These are phyloP conservation scores for Dasypolia templi DNA, from an alignment of 2,888 invertebrate species.

Conservation along the genomic window DNA sequence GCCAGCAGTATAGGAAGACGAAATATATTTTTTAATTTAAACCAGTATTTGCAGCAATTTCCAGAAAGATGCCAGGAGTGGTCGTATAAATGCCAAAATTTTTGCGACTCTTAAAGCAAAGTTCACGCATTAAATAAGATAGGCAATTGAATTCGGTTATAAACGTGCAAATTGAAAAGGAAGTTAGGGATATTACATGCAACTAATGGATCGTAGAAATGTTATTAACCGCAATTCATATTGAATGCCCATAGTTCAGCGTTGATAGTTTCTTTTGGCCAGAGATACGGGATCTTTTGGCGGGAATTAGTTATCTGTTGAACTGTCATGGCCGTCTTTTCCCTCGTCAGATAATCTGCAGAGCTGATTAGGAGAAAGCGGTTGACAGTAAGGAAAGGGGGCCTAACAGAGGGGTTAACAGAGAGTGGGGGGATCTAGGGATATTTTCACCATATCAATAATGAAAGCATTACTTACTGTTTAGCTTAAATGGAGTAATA, in stretches of 20 bases:
- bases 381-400: conserved; percentile 9
- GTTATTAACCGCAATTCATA: conserved; percentile 26
- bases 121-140: conserved; percentile 31
- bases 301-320: conserved; percentile 34
- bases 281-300: not conserved
- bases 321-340: conserved; percentile 28
- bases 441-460: not conserved
- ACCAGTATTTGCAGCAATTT: not conserved
- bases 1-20: too few relatives aligned
- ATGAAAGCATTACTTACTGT: not conserved
- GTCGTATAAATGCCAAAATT: not conserved
- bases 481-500: conserved; percentile 19
- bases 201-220: conserved; percentile 33
- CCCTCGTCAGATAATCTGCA: conserved; percentile 6
- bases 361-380: conserved; percentile 6
- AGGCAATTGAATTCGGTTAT: conserved; percentile 25
- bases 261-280: conserved; percentile 11
- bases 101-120: conserved; percentile 18
- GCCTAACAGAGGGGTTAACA: not conserved
- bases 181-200: conserved; percentile 30
- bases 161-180: conserved; percentile 21
- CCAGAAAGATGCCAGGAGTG: conserved; percentile 5
- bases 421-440: not conserved
- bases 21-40: too few relatives aligned
- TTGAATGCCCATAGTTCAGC: conserved; percentile 6